Evolutionary conservation across 2,888 invertebrate genomes (phyloP).

Genomic region (Acleris laterana): DNA sequence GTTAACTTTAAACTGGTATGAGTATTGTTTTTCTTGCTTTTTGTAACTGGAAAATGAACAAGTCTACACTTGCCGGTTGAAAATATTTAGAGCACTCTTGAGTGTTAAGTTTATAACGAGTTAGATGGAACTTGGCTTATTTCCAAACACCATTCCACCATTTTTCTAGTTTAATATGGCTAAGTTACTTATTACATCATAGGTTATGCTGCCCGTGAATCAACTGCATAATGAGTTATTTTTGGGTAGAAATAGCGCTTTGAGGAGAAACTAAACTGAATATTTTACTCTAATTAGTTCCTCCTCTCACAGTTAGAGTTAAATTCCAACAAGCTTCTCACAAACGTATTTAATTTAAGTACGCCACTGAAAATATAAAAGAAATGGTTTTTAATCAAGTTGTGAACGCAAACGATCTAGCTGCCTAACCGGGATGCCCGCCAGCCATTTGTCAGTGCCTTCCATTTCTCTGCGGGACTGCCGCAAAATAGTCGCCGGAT

Average conservation of each 20-base stretch:
- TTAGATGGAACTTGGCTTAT: conserved; percentile 10
- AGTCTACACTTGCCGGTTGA: not conserved
- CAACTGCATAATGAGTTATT: conserved; percentile 14
- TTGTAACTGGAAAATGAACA: not conserved
- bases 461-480: conserved; percentile 18
- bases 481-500: conserved; percentile 23
- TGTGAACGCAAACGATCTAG: conserved; percentile 24
- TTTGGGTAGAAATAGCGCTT: conserved; percentile 13
- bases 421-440: not conserved
- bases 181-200: conserved; percentile 11
- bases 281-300: conserved; percentile 24
- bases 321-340: conserved; percentile 14
- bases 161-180: conserved; percentile 3
- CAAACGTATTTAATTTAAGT: conserved; percentile 24
- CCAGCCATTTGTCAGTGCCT: conserved; percentile 23
- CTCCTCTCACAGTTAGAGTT: conserved; percentile 1
- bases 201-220: not conserved
- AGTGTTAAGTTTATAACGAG: conserved; percentile 8
- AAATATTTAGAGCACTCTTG: not conserved
- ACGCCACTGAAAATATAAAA: conserved; percentile 19
- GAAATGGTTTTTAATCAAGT: conserved; percentile 30
- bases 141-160: conserved; percentile 1
- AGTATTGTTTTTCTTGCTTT: conserved; percentile 7
- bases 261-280: conserved; percentile 4
- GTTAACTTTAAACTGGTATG: conserved; percentile 14